Evolutionary conservation across 2,797 vertebrate species (phyloP).

Genomic region (Neosilurus hyrtlii): DNA sequence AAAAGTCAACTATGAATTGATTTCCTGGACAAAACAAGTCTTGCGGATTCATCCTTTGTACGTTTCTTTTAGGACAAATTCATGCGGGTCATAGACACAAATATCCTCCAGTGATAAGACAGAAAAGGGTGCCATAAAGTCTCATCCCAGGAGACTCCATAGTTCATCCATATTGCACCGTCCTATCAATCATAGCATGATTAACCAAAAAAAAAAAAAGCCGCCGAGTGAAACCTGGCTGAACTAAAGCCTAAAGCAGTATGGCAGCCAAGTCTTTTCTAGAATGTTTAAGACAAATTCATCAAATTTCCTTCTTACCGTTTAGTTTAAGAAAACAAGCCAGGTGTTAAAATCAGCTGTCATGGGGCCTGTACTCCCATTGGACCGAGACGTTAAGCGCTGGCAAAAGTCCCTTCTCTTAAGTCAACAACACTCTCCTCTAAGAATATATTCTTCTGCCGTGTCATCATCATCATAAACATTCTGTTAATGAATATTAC

Average conservation of each 20-base stretch:
- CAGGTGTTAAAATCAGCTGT: slow-evolving; percentile 53
- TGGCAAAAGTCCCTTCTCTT: slow-evolving; percentile 45
- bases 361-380: slow-evolving; percentile 54
- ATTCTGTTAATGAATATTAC: slow-evolving; percentile 28
- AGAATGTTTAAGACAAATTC: slow-evolving; percentile 56
- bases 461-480: slow-evolving; percentile 19
- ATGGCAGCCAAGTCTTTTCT: slow-evolving; percentile 57
- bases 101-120: slow-evolving; percentile 22
- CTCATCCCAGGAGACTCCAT: slow-evolving; percentile 5
- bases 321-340: slow-evolving; percentile 59
- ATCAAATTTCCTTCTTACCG: slow-evolving; percentile 59
- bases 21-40: background rate
- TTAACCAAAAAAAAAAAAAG: slow-evolving; percentile 36
- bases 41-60: background rate
- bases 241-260: slow-evolving; percentile 56
- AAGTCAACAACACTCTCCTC: slow-evolving; percentile 36
- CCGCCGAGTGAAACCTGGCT: slow-evolving; percentile 54
- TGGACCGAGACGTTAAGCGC: slow-evolving; percentile 49
- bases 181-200: slow-evolving; percentile 31
- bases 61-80: slow-evolving; percentile 3
- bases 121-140: slow-evolving; percentile 3
- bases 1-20: slow-evolving; percentile 2
- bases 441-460: slow-evolving; percentile 15
- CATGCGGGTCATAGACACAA: slow-evolving; percentile 19
- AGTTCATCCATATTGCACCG: slow-evolving; percentile 23